These are phyloP conservation scores for Montipora efflorescens DNA, from an alignment of 64 coral and sea anemone species.

Conservation along the genomic window DNA sequence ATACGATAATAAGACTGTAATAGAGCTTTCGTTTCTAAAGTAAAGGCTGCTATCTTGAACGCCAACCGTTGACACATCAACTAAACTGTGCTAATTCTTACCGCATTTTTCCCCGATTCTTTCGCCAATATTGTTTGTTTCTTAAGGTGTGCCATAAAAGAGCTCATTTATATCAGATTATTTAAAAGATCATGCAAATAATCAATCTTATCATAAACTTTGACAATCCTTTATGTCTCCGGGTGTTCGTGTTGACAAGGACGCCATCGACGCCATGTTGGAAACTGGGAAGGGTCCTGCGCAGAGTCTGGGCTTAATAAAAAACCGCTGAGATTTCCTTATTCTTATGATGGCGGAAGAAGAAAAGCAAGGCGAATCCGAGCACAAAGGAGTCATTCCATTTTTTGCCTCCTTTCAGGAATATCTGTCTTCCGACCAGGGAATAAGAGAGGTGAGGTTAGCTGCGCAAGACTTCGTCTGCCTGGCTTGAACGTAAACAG, in stretches of 20 bases:
- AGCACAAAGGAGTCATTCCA: background rate
- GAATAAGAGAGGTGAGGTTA: slow-evolving; percentile 85
- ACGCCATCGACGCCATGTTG: slow-evolving; percentile 23
- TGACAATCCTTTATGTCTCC: background rate
- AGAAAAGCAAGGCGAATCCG: background rate
- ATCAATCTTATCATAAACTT: background rate
- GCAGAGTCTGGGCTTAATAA: background rate
- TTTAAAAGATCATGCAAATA: background rate
- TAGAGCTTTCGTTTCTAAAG: too few relatives aligned
- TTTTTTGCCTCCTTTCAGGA: slow-evolving; percentile 76
- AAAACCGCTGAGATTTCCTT: background rate
- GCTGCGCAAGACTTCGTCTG: background rate
- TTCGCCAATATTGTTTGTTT: background rate
- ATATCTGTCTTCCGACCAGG: slow-evolving; percentile 78
- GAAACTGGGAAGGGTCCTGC: background rate
- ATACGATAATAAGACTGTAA: too few relatives aligned
- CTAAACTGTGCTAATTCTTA: background rate
- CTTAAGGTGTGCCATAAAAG: slow-evolving; percentile 15
- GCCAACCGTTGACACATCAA: too few relatives aligned
- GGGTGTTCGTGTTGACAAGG: background rate
- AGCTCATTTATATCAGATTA: background rate
- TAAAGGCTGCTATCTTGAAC: too few relatives aligned
- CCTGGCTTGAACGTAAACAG: background rate
- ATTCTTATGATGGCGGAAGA: slow-evolving; percentile 56
- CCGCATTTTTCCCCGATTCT: background rate